Evolutionary conservation across 2,113 vertebrate genomes (phyloP).

Genomic region (Malurus alboscapulatus): DNA sequence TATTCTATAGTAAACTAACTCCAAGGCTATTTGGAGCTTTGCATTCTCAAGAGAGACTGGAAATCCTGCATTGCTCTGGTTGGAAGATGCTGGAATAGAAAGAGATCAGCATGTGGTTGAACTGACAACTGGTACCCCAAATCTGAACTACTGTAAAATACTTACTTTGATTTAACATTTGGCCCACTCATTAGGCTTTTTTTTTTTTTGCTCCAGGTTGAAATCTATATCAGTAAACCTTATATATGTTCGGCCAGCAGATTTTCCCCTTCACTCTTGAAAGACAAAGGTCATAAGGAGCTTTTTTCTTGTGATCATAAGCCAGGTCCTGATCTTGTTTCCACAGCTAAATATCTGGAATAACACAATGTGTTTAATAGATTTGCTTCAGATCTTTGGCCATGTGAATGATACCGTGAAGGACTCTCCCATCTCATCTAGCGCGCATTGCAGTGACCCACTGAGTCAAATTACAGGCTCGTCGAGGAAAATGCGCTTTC

Average conservation of each 20-base stretch:
- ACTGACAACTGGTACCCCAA: neutral
- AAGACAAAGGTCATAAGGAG: slow-evolving; percentile 58
- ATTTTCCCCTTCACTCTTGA: slow-evolving; percentile 25
- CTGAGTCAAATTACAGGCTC: slow-evolving; percentile 43
- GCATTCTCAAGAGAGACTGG: neutral
- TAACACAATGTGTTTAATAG: slow-evolving; percentile 54
- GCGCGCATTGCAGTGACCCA: neutral
- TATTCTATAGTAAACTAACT: neutral
- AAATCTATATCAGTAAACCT: slow-evolving; percentile 32
- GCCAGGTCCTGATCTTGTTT: slow-evolving; percentile 63
- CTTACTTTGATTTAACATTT: slow-evolving; percentile 8
- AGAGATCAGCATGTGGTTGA: neutral
- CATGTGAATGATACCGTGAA: slow-evolving; percentile 10
- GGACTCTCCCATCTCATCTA: slow-evolving; percentile 23
- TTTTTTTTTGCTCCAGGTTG: neutral
- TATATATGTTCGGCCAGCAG: slow-evolving; percentile 14
- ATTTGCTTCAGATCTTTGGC: slow-evolving; percentile 54
- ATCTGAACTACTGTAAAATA: neutral
- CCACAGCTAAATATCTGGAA: slow-evolving; percentile 49
- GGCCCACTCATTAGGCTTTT: neutral
- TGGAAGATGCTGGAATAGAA: neutral
- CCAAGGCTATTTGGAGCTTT: neutral
- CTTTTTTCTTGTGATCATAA: slow-evolving; percentile 53
- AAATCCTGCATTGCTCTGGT: neutral
- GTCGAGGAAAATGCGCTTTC: neutral